Conservation (phyloP, 2,888 invertebrate genomes). For the Ceramica pisi region DNA sequence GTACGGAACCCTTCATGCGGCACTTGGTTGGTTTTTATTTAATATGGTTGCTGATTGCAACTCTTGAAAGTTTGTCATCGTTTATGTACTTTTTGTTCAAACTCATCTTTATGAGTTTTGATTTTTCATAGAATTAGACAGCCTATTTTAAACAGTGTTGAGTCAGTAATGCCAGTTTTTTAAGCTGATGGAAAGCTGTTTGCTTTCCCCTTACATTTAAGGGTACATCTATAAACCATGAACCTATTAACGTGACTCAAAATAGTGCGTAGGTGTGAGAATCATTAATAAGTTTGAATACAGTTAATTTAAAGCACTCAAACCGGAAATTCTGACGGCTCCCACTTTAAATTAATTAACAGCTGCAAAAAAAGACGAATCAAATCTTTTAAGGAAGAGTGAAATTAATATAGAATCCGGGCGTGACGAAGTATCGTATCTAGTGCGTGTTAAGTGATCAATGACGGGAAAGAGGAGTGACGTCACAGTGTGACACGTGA, state of each 20-base stretch:
- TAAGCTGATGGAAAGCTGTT: no score
- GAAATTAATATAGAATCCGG: slow-evolving; percentile 61
- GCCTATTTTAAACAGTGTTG: no score
- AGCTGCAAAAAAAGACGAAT: slow-evolving; percentile 61
- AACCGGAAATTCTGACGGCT: slow-evolving; percentile 30
- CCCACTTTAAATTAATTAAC: slow-evolving; percentile 57
- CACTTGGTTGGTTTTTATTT: no score
- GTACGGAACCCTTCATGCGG: no score
- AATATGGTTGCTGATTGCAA: no score
- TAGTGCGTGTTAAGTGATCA: slow-evolving; percentile 67
- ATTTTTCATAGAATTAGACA: no score
- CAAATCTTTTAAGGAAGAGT: slow-evolving; percentile 59
- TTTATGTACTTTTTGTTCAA: no score
- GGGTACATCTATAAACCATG: background rate
- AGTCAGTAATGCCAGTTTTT: no score
- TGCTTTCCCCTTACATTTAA: no score
- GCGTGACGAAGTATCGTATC: slow-evolving; percentile 66
- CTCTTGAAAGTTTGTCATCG: no score
- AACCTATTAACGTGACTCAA: background rate
- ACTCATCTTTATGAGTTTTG: no score
- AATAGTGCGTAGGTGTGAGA: background rate
- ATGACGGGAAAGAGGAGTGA: slow-evolving; percentile 62
- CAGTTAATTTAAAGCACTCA: slow-evolving; percentile 37
- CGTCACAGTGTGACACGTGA: slow-evolving; percentile 63
- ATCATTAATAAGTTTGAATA: slow-evolving; percentile 8